phyloP scores from a whole-genome alignment of 2,113 vertebrate species.

The Orthonyx spaldingii region DNA sequence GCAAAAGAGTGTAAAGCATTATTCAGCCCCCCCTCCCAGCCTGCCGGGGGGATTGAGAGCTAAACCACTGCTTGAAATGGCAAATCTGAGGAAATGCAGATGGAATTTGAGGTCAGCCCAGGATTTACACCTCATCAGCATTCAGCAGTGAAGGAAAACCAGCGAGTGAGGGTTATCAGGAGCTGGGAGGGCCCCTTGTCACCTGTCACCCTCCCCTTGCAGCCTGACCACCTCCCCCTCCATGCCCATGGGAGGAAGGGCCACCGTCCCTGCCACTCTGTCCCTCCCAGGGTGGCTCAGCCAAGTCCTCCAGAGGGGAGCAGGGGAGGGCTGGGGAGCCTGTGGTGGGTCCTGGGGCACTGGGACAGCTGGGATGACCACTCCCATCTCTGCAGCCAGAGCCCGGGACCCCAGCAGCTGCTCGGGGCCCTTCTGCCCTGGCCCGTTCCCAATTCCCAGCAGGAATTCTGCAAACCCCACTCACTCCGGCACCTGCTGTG shows the following conservation, averaged over 20 bases:
- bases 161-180: background rate
- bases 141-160: background rate
- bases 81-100: background rate
- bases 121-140: background rate
- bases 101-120: background rate
- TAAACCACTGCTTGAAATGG: background rate
- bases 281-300: background rate
- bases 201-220: background rate
- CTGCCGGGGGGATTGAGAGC: background rate
- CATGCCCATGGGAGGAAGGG: rapidly evolving
- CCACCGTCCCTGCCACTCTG: rapidly evolving
- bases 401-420: background rate
- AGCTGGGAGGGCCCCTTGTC: rapidly evolving
- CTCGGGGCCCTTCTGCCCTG: background rate
- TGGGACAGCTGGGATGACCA: background rate
- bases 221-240: background rate
- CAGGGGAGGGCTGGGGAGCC: background rate
- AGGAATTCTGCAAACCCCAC: background rate
- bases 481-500: rapidly evolving
- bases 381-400: background rate
- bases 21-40: background rate
- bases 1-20: background rate
- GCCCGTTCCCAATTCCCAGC: rapidly evolving
- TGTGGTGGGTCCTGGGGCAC: rapidly evolving
- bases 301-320: background rate